Base-by-base conservation (phyloP, 2,797 vertebrate genomes). In the Poeciliopsis infans region DNA sequence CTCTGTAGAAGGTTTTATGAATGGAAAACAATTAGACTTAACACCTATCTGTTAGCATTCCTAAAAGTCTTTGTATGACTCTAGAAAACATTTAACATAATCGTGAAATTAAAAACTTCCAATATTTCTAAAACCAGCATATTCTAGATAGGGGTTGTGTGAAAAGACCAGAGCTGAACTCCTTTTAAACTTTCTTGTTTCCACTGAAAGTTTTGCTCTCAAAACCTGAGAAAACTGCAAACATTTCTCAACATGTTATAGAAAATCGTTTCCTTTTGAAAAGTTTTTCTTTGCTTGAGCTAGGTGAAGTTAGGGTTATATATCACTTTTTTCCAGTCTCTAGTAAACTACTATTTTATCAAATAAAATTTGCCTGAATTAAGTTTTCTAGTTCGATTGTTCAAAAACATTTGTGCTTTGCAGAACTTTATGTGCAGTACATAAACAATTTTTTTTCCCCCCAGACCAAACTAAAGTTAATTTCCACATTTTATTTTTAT, bases 391-490 rank as follows among this genome's bases (percentile, higher is more conserved):
- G 12, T 43, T n/a, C 0, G 6, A 12, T 43, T 69, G 1, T 25
- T 43, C 5, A n/a, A 43, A 12, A n/a, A 69, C 7, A n/a, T 41
- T 15, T 43, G 36, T 5, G 10, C 41, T 69, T 43, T 69, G 39
- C 64, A 68, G 36, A 18, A 39, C 36, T 68, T 11, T 16, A 23
- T 41, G 8, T 68, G 8, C n/a, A 64, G 59, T 36, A 36, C 33
- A 64, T 36, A 4, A 33, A 36, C 13, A 64, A 7, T 20, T 18
- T 64, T 36, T 18, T 64, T 36, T 8, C 11, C 41, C 77, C 11
- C 41, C 77, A 86, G 46, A 76, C 83, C 74, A 51, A 51, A 51
- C 74, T 82, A 57, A 79, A 74, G 77, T 83, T 79, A 75, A 82
- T 80, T 61, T 51, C 69, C 74, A 80, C 76, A 75, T 72, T 53